phyloP scores from a whole-genome alignment of 2,888 invertebrate species.

The Drosophila buzzatii region DNA sequence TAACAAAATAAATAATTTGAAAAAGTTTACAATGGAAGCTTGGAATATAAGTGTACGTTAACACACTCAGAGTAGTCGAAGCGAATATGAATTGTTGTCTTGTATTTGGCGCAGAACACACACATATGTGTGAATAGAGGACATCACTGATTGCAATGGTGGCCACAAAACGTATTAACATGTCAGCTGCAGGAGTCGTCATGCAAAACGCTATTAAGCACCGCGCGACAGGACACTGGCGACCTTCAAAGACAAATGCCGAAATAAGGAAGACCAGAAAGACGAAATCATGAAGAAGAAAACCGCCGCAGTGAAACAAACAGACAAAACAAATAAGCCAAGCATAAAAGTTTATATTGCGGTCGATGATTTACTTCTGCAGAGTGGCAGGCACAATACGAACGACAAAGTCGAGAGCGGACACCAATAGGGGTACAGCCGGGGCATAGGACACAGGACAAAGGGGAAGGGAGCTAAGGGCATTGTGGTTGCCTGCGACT shows the following conservation, averaged over 20 bases:
- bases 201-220: constrained; percentile 41
- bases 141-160: constrained; percentile 69
- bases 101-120: constrained; percentile 1
- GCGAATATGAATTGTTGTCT: neutral
- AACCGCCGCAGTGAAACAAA: constrained; percentile 54
- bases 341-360: constrained; percentile 80
- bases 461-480: constrained; percentile 1
- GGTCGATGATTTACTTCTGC: constrained; percentile 76
- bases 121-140: neutral
- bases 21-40: neutral
- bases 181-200: constrained; percentile 60
- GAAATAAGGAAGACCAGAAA: constrained; percentile 29
- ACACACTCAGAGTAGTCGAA: neutral
- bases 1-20: neutral
- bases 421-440: neutral
- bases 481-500: constrained; percentile 59
- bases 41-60: neutral
- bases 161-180: constrained; percentile 77
- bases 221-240: constrained; percentile 21
- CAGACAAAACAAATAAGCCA: constrained; percentile 79
- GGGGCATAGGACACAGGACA: neutral
- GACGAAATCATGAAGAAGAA: constrained; percentile 61
- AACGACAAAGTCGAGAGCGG: constrained; percentile 23
- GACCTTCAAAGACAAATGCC: constrained; percentile 45
- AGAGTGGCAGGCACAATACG: constrained; percentile 32